These are phyloP conservation scores for Willisornis vidua DNA, from an alignment of 2,113 vertebrate species.

Conservation along the genomic window DNA sequence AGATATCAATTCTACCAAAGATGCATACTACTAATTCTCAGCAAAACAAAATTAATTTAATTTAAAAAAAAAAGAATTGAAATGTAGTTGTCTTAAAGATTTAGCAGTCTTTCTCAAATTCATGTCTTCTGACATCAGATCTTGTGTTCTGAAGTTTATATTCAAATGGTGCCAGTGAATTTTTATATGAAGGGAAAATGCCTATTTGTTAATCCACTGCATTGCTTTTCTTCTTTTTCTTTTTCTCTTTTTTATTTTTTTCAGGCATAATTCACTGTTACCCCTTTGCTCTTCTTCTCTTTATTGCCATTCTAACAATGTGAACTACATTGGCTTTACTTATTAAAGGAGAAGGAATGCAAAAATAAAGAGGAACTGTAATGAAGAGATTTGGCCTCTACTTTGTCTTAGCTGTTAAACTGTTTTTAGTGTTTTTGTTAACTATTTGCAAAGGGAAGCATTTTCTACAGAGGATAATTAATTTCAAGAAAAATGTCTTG, in stretches of 20 bases:
- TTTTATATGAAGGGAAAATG: slow-evolving; percentile 78
- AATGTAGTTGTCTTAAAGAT: slow-evolving; percentile 68
- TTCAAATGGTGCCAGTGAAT: slow-evolving; percentile 76
- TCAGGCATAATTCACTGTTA: slow-evolving; percentile 47
- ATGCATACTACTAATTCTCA: slow-evolving; percentile 80
- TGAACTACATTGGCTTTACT: slow-evolving; percentile 60
- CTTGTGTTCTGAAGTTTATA: slow-evolving; percentile 60
- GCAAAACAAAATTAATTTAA: slow-evolving; percentile 59
- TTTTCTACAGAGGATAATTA: slow-evolving; percentile 86
- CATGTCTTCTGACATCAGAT: slow-evolving; percentile 55
- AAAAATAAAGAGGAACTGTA: slow-evolving; percentile 66
- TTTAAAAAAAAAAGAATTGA: background rate
- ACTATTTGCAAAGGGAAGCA: slow-evolving; percentile 82
- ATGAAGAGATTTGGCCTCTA: slow-evolving; percentile 75
- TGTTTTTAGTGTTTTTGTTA: slow-evolving; percentile 85
- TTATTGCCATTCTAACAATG: slow-evolving; percentile 67
- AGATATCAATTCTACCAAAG: slow-evolving; percentile 88
- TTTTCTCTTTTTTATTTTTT: background rate
- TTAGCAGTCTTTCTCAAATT: slow-evolving; percentile 71
- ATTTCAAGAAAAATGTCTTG: slow-evolving; percentile 84
- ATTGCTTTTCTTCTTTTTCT: slow-evolving; percentile 14
- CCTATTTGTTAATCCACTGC: slow-evolving; percentile 58
- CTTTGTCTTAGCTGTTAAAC: slow-evolving; percentile 81
- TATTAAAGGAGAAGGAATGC: slow-evolving; percentile 69
- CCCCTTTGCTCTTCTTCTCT: slow-evolving; percentile 71